phyloP scores from a whole-genome alignment of 2,113 vertebrate species.

The Pseudopodoces humilis region DNA sequence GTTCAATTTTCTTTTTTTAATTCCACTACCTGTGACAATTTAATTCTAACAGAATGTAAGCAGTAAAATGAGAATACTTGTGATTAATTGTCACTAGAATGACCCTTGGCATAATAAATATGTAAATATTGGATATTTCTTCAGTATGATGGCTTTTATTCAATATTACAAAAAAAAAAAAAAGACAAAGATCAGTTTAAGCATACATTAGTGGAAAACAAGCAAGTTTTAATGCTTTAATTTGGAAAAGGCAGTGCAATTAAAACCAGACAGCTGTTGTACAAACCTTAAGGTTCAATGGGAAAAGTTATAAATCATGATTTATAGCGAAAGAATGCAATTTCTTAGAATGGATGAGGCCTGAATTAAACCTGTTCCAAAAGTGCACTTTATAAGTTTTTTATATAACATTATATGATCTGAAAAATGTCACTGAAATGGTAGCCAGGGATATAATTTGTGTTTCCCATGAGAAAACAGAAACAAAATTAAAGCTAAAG shows the following conservation, averaged over 20 bases:
- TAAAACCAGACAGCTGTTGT: slow-evolving; percentile 23
- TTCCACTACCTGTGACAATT: not conserved
- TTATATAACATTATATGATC: not conserved
- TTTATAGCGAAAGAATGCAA: slow-evolving; percentile 20
- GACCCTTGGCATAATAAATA: not conserved
- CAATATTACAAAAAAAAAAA: not conserved
- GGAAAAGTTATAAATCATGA: slow-evolving; percentile 11
- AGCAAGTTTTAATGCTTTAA: not conserved
- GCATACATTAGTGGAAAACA: not conserved
- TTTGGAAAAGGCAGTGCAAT: slow-evolving; percentile 19
- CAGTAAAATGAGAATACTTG: not conserved
- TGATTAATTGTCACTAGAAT: not conserved
- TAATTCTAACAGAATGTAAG: not conserved
- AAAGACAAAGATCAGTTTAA: slow-evolving; percentile 1
- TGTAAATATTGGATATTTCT: not conserved
- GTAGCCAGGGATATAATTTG: not conserved
- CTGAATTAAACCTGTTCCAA: not conserved
- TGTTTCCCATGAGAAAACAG: not conserved
- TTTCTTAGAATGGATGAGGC: slow-evolving; percentile 11
- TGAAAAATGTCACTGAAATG: slow-evolving; percentile 11
- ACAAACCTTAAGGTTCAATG: not conserved
- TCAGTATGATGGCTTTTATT: not conserved
- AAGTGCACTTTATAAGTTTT: not conserved
- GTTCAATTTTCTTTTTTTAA: not conserved
- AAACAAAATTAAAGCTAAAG: not conserved